Percentiles rank a stretch among this genome's conserved stretches.
These are phyloP conservation scores for Platalea minor DNA, from an alignment of 2,797 vertebrate genomes.

Conservation along the genomic window DNA sequence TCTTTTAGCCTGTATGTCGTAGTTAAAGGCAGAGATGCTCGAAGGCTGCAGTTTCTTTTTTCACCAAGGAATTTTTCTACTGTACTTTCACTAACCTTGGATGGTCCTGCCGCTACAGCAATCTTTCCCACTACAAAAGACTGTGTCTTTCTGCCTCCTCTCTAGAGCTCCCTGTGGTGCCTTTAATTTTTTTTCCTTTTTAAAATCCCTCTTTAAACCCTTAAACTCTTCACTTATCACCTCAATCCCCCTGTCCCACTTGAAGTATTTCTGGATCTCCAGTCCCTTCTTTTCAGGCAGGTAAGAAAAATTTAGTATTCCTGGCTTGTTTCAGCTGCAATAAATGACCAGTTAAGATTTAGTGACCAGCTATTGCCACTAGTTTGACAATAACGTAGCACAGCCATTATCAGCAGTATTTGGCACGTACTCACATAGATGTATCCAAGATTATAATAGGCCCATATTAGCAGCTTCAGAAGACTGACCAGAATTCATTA, in stretches of 20 bases:
- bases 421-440: accelerated
- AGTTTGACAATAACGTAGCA: not conserved
- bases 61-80: not conserved
- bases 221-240: not conserved
- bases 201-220: not conserved
- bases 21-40: not conserved
- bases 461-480: not conserved
- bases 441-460: not conserved
- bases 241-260: not conserved
- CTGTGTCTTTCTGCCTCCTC: not conserved
- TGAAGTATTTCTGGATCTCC: not conserved
- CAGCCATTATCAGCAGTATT: not conserved
- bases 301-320: not conserved
- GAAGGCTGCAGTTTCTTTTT: not conserved
- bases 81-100: not conserved
- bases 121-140: not conserved
- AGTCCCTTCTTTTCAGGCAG: not conserved
- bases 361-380: not conserved
- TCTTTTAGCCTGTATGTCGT: not conserved
- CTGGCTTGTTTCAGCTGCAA: not conserved
- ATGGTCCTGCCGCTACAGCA: not conserved
- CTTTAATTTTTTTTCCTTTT: not conserved
- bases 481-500: not conserved
- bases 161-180: not conserved
- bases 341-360: constrained; percentile 4